Conservation (phyloP, 2,797 vertebrate species). For the Dromococcyx pavoninus region DNA sequence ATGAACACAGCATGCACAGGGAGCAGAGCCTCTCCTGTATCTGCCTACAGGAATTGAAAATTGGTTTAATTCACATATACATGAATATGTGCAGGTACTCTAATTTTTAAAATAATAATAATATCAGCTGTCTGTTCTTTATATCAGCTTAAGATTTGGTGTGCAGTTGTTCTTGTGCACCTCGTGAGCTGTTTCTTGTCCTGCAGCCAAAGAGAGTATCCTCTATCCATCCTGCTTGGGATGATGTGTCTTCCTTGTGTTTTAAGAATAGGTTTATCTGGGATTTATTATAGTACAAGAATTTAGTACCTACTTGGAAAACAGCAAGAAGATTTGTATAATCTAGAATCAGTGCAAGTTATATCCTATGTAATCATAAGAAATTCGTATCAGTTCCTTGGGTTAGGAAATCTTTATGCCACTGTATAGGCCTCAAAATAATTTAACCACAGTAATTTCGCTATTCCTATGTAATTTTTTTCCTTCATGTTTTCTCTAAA, state of each 20-base stretch:
- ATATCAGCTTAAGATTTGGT: neutral
- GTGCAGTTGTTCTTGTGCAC: neutral
- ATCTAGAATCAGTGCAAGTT: neutral
- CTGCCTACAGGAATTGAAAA: neutral
- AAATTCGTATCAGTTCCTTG: neutral
- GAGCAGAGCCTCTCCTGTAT: neutral
- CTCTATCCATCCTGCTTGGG: neutral
- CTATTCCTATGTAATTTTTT: neutral
- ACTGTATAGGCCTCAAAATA: neutral
- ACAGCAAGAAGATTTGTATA: neutral
- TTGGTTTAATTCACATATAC: neutral
- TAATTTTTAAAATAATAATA: neutral
- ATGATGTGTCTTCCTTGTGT: neutral
- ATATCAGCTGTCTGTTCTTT: neutral
- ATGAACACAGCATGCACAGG: neutral
- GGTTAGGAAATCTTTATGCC: neutral
- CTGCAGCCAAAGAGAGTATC: neutral
- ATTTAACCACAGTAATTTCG: neutral
- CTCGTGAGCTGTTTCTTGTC: neutral
- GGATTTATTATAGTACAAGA: neutral
- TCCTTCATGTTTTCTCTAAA: neutral
- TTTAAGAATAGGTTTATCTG: neutral
- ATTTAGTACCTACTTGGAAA: neutral
- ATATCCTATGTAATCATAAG: neutral
- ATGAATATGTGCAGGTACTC: neutral